Evolutionary conservation across 2,113 vertebrate species (phyloP).

Genomic region (Heterocephalus glaber): DNA sequence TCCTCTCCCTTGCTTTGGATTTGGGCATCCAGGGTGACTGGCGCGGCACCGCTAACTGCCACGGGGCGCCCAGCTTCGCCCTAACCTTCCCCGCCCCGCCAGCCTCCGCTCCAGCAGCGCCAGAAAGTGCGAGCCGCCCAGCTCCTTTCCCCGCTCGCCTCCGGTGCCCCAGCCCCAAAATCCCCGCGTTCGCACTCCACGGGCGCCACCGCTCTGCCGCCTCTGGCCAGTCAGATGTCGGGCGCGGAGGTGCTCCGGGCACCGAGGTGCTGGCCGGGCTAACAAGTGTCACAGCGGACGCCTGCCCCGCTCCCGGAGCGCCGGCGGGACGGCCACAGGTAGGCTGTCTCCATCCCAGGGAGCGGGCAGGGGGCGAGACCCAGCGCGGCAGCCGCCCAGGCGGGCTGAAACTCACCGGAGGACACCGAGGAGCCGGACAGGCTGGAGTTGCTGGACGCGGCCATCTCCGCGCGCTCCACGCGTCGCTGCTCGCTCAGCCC

Average conservation of each 20-base stretch:
- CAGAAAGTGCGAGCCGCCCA: slow-evolving; percentile 5
- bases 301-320: neutral
- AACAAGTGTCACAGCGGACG: slow-evolving; percentile 8
- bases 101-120: slow-evolving; percentile 21
- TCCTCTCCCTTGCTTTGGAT: neutral
- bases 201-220: slow-evolving; percentile 30
- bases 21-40: neutral
- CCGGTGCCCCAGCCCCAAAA: neutral
- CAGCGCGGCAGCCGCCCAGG: neutral
- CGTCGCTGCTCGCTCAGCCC: slow-evolving; percentile 82
- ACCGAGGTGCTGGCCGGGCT: neutral
- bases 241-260: neutral
- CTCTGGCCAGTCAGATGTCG: slow-evolving; percentile 35
- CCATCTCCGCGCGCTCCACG: slow-evolving; percentile 87
- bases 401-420: slow-evolving; percentile 91
- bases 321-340: slow-evolving; percentile 54
- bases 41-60: neutral
- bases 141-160: neutral
- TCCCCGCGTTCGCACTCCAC: neutral
- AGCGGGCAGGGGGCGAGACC: neutral
- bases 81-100: neutral
- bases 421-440: slow-evolving; percentile 97
- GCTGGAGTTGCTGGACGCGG: slow-evolving; percentile 98
- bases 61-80: neutral
- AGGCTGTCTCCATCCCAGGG: neutral